Evolutionary conservation across 1,140 invertebrate genomes (phyloP).

Genomic region (Agrypnia vestita): DNA sequence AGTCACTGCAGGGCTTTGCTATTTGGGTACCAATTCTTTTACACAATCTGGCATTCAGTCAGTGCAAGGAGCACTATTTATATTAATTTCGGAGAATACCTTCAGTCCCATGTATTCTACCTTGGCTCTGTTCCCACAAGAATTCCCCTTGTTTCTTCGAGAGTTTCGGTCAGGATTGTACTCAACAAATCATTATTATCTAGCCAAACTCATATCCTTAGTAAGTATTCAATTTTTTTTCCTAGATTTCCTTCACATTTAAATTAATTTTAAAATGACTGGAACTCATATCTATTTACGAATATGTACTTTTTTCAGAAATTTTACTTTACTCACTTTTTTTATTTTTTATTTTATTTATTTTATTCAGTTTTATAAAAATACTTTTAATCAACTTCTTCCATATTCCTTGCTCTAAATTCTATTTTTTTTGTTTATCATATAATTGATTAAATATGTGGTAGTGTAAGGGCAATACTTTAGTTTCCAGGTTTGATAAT

Average conservation of each 20-base stretch:
- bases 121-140: conserved; percentile 83
- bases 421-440: too few species aligned
- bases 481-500: conserved; percentile 86
- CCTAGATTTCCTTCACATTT: too few species aligned
- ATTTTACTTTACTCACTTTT: too few species aligned
- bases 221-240: too few species aligned
- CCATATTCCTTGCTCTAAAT: too few species aligned
- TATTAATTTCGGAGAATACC: conserved; percentile 89
- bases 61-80: conserved; percentile 86
- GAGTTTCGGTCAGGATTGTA: conserved; percentile 87
- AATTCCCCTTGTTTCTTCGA: conserved; percentile 84
- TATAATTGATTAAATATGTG: too few species aligned
- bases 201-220: conserved; percentile 83
- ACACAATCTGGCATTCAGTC: conserved; percentile 87
- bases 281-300: too few species aligned
- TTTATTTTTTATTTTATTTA: too few species aligned
- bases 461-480: neutral
- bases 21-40: conserved; percentile 78
- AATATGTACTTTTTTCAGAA: too few species aligned
- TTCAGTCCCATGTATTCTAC: conserved; percentile 91
- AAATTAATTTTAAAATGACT: too few species aligned
- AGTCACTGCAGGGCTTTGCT: conserved; percentile 85
- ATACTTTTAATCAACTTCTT: too few species aligned
- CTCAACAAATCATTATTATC: conserved; percentile 81
- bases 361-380: too few species aligned